phyloP scores from a whole-genome alignment of 2,797 vertebrate species.

The Sebastolobus altivelis region DNA sequence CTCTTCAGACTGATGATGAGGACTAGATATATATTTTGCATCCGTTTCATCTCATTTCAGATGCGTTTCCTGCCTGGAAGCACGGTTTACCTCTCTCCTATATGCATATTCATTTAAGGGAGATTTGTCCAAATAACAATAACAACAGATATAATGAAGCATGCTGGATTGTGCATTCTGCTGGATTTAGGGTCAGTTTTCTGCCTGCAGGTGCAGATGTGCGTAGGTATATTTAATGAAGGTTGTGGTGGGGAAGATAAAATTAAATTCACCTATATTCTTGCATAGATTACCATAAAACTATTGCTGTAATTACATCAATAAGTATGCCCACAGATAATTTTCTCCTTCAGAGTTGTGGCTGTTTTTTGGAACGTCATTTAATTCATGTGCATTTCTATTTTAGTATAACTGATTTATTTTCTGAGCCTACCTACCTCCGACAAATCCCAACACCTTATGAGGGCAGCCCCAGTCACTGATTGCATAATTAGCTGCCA shows the following conservation, averaged over 20 bases:
- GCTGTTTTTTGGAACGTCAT: neutral
- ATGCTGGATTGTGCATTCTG: neutral
- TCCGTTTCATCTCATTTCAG: slow-evolving; percentile 28
- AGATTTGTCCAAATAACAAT: slow-evolving; percentile 6
- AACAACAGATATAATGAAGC: neutral
- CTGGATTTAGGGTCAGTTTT: slow-evolving; percentile 12
- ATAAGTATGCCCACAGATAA: neutral
- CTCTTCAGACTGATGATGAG: slow-evolving; percentile 1
- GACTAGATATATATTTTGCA: slow-evolving; percentile 39
- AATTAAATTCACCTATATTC: neutral
- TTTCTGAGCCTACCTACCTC: slow-evolving; percentile 16
- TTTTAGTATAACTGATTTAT: slow-evolving; percentile 28
- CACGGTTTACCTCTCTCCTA: neutral
- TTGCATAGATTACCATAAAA: slow-evolving; percentile 9
- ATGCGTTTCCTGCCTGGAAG: slow-evolving; percentile 4
- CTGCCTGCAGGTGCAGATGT: neutral
- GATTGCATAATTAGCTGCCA: slow-evolving; percentile 54
- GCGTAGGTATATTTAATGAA: neutral
- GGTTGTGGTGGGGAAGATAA: neutral
- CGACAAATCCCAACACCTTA: slow-evolving; percentile 21
- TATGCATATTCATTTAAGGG: slow-evolving; percentile 33
- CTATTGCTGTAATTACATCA: neutral
- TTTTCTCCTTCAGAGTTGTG: neutral
- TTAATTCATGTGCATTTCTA: slow-evolving; percentile 17
- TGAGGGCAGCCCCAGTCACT: slow-evolving; percentile 29